These are phyloP conservation scores for Temnothorax rugatulus DNA, from an alignment of 2,888 invertebrate species.

Conservation along the genomic window DNA sequence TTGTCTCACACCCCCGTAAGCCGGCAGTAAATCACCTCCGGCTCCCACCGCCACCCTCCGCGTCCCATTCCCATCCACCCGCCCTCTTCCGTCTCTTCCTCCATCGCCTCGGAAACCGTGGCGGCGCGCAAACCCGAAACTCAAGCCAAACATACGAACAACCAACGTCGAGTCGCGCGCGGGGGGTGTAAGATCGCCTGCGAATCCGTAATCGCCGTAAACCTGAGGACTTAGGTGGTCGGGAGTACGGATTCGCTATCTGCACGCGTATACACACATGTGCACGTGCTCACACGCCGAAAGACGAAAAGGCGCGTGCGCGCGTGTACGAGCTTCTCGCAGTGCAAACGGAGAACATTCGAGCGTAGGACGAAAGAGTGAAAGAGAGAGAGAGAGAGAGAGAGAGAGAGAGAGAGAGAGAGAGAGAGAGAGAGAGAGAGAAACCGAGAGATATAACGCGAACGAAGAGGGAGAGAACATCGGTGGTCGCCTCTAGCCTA, in stretches of 20 bases:
- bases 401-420: constrained; percentile 57
- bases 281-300: constrained; percentile 31
- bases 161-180: constrained; percentile 62
- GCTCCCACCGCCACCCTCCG: constrained; percentile 65
- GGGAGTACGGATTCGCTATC: constrained; percentile 77
- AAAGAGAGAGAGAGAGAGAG: constrained; percentile 56
- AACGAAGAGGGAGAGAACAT: constrained; percentile 52
- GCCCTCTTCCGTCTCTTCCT: constrained; percentile 58
- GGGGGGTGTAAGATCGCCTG: constrained; percentile 79
- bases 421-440: constrained; percentile 26
- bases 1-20: constrained; percentile 80
- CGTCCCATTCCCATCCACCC: constrained; percentile 25
- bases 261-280: constrained; percentile 51
- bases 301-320: constrained; percentile 49
- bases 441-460: constrained; percentile 58
- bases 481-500: constrained; percentile 80
- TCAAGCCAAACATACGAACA: constrained; percentile 83
- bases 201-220: constrained; percentile 83
- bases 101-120: constrained; percentile 69
- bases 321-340: constrained; percentile 53
- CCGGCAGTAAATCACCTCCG: constrained; percentile 80
- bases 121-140: constrained; percentile 81
- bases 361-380: constrained; percentile 37
- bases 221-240: constrained; percentile 83
- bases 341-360: constrained; percentile 40